Base-by-base conservation (phyloP, 2,888 invertebrate species). In the Tenodera sinensis region DNA sequence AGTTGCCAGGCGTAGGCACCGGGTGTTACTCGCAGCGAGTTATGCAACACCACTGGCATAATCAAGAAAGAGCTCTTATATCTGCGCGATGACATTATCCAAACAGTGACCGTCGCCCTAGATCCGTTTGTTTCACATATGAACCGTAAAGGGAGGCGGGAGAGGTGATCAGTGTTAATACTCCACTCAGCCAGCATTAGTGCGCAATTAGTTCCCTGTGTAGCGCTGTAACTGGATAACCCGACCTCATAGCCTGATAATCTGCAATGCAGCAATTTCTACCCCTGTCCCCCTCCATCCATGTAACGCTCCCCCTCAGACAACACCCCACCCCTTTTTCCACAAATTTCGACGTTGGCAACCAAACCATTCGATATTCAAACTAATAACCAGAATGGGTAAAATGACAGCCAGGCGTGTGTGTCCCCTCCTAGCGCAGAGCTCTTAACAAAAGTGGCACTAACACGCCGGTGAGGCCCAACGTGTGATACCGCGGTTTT, bases 261-360 rank as follows among this genome's bases (percentile, higher is more conserved):
- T 87, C 87, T 83, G 87, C 87, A 87, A 30, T 87, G 87, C 87
- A 87, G 87, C 71, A 87, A 82, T 87, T 83, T 20, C 54, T 54
- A 54, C 4, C 54, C 14, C 15, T 12, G 15, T 8, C 54, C 54
- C 54, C 15, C 54, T 71, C 54, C 42, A 42, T 42, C 42, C 42
- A 42, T 42, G 42, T 42, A 42, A 42, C 42, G 42, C 42, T 42
- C 25, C 54, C 54, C 54, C 54, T 71, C 54, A 71, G 20, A 71
- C 25, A 71, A n/a, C 87, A 7, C 28, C 83, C 87, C n/a, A 12
- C 34, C 25, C 84, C 47, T 28, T 28, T 34, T 47, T 85, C 27
- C 85, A 14, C 25, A 30, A 85, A 85, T n/a, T 85, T 47, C 85
- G 54, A 34, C 20, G 85, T 47, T 85, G 85, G 85, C 85, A 87